phyloP scores from a whole-genome alignment of 2,797 vertebrate species.

The Brachymystax lenok region DNA sequence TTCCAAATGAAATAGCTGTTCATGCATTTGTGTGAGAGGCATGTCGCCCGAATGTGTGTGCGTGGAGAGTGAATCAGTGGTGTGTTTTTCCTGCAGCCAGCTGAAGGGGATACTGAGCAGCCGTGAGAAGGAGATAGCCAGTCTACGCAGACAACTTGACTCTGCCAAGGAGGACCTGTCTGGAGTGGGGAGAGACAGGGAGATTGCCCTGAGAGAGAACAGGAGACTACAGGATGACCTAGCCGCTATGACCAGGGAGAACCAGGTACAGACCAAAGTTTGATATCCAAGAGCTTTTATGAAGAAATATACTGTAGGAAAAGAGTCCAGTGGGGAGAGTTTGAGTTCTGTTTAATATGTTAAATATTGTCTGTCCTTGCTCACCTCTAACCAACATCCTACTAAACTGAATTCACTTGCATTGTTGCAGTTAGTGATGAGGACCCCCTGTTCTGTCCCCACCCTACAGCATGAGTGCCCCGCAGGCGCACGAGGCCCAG shows the following conservation, averaged over 20 bases:
- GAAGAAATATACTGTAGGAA: neutral
- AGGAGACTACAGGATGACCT: slow-evolving; percentile 91
- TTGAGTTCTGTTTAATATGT: neutral
- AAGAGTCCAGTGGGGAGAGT: neutral
- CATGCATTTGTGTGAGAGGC: neutral
- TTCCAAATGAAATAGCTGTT: slow-evolving; percentile 2
- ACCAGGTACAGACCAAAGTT: slow-evolving; percentile 79
- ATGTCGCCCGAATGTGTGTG: neutral
- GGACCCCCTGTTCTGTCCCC: neutral
- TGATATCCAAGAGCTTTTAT: neutral
- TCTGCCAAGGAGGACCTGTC: slow-evolving; percentile 77
- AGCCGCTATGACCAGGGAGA: slow-evolving; percentile 91
- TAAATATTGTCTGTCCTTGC: neutral
- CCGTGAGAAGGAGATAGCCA: slow-evolving; percentile 85
- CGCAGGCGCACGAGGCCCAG: slow-evolving; percentile 90
- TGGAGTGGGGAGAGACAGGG: slow-evolving; percentile 77
- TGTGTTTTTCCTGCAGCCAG: slow-evolving; percentile 71
- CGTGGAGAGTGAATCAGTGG: neutral
- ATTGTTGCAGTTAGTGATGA: neutral
- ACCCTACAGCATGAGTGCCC: slow-evolving; percentile 82
- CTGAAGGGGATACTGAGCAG: slow-evolving; percentile 82
- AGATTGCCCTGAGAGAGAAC: slow-evolving; percentile 88
- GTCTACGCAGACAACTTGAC: slow-evolving; percentile 87
- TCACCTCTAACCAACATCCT: neutral
- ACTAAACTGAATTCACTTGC: neutral